phyloP scores from a whole-genome alignment of 2,888 invertebrate genomes.

The Agriotes lineatus region DNA sequence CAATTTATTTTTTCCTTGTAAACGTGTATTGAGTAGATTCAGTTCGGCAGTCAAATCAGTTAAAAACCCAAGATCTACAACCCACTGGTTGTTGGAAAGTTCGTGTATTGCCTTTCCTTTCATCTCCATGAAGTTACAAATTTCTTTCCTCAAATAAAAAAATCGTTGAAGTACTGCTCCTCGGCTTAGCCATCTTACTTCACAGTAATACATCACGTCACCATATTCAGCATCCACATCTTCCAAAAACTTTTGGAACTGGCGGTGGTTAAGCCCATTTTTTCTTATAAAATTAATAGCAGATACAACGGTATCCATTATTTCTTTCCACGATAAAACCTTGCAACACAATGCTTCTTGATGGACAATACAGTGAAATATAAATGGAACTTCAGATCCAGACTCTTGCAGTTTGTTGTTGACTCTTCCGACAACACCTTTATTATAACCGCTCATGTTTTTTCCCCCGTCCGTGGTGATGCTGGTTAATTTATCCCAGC shows the following conservation, averaged over 20 bases:
- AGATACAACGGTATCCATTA: slow-evolving; percentile 46
- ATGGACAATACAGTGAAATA: no score
- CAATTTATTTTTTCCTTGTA: slow-evolving; percentile 3
- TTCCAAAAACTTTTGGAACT: no score
- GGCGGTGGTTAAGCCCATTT: slow-evolving; percentile 47
- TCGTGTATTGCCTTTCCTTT: slow-evolving; percentile 3
- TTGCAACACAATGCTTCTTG: no score
- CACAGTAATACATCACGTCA: background rate
- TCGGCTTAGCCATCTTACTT: no score
- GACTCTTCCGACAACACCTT: background rate
- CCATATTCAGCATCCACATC: slow-evolving; percentile 3
- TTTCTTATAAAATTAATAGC: slow-evolving; percentile 47
- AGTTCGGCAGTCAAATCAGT: no score
- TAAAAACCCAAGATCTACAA: no score
- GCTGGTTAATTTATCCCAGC: no score
- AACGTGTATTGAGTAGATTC: background rate
- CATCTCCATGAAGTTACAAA: background rate
- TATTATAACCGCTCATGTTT: background rate
- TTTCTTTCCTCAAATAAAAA: no score
- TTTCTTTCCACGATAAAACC: slow-evolving; percentile 48
- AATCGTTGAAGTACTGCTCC: no score
- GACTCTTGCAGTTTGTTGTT: background rate
- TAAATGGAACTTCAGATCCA: no score
- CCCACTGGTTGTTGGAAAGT: slow-evolving; percentile 23
- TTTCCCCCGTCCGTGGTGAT: no score